These are phyloP conservation scores for Tetramorium bicarinatum DNA, from an alignment of 2,888 invertebrate genomes.

Conservation along the genomic window DNA sequence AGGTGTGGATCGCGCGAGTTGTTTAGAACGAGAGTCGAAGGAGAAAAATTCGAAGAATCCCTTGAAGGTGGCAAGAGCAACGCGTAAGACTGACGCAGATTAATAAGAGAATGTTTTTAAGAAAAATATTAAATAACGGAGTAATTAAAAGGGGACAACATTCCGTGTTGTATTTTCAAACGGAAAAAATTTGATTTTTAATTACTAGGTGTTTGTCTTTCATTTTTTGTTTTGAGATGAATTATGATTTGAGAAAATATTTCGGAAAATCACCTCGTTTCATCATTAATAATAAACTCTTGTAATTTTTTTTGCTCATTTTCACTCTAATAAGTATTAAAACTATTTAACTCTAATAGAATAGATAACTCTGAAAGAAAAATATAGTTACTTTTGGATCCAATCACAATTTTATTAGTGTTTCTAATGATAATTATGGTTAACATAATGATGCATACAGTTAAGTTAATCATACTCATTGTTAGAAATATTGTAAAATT, in stretches of 20 bases:
- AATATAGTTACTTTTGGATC: too few relatives aligned
- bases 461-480: too few relatives aligned
- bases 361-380: too few relatives aligned
- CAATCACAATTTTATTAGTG: too few relatives aligned
- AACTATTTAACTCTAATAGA: not conserved
- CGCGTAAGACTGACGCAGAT: not conserved
- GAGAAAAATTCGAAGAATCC: not conserved
- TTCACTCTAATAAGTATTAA: not conserved
- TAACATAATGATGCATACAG: too few relatives aligned
- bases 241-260: not conserved
- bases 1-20: constrained; percentile 61
- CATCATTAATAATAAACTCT: not conserved
- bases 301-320: not conserved
- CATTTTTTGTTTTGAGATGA: not conserved
- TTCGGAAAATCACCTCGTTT: too few relatives aligned
- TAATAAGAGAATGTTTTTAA: not conserved
- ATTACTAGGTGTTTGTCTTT: not conserved
- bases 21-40: constrained; percentile 3
- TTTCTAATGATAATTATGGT: too few relatives aligned
- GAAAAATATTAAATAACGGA: not conserved
- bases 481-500: too few relatives aligned
- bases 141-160: not conserved
- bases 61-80: not conserved
- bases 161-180: not conserved
- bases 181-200: not conserved